Base-by-base conservation (phyloP, 2,113 vertebrate genomes). In the Sminthopsis crassicaudata region DNA sequence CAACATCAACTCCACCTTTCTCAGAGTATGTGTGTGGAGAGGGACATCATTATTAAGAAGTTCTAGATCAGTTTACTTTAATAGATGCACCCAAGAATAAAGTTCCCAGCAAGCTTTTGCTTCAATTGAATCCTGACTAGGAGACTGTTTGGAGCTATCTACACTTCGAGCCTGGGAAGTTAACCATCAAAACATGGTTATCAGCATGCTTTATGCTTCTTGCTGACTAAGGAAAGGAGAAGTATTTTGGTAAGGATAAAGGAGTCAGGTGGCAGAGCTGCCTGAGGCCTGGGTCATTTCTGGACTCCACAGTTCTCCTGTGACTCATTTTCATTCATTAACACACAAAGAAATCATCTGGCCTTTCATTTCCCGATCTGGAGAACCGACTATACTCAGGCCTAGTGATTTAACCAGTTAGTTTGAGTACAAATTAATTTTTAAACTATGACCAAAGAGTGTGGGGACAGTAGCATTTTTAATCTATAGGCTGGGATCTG, bases 321-420 rank as follows among this genome's bases (percentile, higher is more conserved):
- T 97, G 97, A 97, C 97, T 98, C 97, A 98, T 98, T 97, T 97
- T 97, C 97, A 93, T 98, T 97, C 97, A 97, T 97, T 98, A 98
- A 97, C 7, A 95, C 94, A 46, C 91, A 97, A 67, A 94, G 92
- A 91, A 96, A 97, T 97, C 97, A 97, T 97, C 97, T 97, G 96
- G 94, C 96, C 96, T 97, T 98, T 97, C 96, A 95, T 97, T 97
- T 98, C 97, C 96, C 96, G 92, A 96, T 97, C 95, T 96, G 97
- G 96, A 97, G 95, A 95, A 97, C 92, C 96, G 93, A 97, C 96
- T 96, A 95, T 95, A 95, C 92, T 97, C 96, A 97, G 97, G 97
- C 95, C 97, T 95, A 96, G 93, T 95, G 96, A 95, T 95, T 97
- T 97, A 97, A 95, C 95, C 97, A 97, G 97, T 97, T 97, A 93